Base-by-base conservation (phyloP, 2,797 vertebrate species). In the Channallabes apus region DNA sequence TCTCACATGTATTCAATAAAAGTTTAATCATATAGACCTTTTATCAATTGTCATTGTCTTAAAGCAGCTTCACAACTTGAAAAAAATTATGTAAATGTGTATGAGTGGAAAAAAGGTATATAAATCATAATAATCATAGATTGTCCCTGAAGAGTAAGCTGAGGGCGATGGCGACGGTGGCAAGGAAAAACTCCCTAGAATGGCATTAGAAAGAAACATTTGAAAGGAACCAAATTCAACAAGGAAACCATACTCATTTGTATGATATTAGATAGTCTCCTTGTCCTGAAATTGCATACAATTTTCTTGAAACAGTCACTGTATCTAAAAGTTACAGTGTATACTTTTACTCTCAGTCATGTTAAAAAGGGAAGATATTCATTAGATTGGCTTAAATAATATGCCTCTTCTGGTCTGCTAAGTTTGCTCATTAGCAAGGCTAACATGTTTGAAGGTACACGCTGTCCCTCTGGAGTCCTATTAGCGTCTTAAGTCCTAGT, bases 301-400 rank as follows among this genome's bases (percentile, higher is more conserved):
- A 93, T 94, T 96, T 91, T 91, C 92, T 94, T 95, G 94, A 95
- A 91, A 92, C 92, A 88, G 91, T 94, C 91, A 85, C 46, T 90
- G 91, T 95, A 94, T 95, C 91, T 91, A 86, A 84, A 89, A 91
- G 93, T 94, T 93, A 90, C 72, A 86, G 82, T 84, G 93, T 93
- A 95, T 95, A 96, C 95, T 96, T 96, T 94, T 95, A 93, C 93
- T 94, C 94, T 96, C 96, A 95, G 94, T 96, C 95, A 95, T 90
- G 87, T 90, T 90, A 92, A 12, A 56, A 88, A 5, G 89, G 80
- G 91, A 94, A 94, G 94, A 92, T 93, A 92, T 94, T 94, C 94
- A 94, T 96, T 92, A 94, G 90, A 92, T 91, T 87, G 38, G 86
- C 59, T 88, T 83, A 90, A 93, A 95, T 95, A 88, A 90, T 89